A percentile compares a stretch with the other conserved stretches of the same genome.
phyloP scores from a whole-genome alignment of 2,888 invertebrate genomes.

The Meta bourneti region DNA sequence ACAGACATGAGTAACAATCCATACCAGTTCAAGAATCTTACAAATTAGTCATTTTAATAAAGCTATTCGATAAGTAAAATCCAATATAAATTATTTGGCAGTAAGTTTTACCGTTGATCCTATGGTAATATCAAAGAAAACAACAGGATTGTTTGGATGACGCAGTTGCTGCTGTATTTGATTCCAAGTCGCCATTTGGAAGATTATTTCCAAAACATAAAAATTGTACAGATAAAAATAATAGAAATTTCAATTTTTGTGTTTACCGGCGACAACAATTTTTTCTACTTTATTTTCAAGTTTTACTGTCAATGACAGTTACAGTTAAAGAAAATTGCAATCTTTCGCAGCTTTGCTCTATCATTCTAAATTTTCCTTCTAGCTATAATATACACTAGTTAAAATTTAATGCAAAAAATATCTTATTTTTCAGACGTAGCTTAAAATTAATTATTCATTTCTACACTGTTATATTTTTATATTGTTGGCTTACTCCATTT shows the following conservation, averaged over 20 bases:
- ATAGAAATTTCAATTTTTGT: background rate
- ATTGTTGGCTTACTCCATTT: too few relatives aligned
- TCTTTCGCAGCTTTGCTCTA: background rate
- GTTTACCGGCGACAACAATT: too few relatives aligned
- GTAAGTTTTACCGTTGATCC: conserved; percentile 89
- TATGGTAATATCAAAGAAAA: conserved; percentile 98
- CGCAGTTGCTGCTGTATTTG: conserved; percentile 94
- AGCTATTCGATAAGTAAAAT: too few relatives aligned
- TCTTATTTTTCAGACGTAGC: too few relatives aligned
- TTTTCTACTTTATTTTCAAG: background rate
- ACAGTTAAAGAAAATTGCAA: background rate
- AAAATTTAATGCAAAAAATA: background rate
- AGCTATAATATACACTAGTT: too few relatives aligned
- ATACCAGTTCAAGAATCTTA: too few relatives aligned
- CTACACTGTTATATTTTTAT: too few relatives aligned
- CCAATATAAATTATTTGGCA: too few relatives aligned
- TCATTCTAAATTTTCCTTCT: background rate
- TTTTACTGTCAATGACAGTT: background rate
- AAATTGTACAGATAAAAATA: background rate
- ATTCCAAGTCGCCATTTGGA: conserved; percentile 94
- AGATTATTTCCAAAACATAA: background rate
- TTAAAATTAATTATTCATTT: too few relatives aligned
- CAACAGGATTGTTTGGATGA: conserved; percentile 97
- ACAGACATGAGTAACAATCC: too few relatives aligned
- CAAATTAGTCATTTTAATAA: too few relatives aligned